Base-by-base conservation (phyloP, 2,888 invertebrate genomes). In the Drosophila prostipennis region DNA sequence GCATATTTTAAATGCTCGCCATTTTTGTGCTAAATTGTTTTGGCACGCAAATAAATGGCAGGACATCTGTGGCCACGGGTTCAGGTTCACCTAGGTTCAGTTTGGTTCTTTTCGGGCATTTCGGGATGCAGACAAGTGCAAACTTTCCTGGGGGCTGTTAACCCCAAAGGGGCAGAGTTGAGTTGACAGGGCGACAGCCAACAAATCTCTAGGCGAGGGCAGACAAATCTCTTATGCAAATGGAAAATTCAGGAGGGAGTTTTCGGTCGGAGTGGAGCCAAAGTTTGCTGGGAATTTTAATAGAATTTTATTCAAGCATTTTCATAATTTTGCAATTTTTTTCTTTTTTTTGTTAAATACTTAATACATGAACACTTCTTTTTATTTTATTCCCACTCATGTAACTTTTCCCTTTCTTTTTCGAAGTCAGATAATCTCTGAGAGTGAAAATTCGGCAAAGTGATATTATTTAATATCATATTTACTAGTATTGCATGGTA, bases 11-110 rank as follows among this genome's bases (percentile, higher is more conserved):
- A 84, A 83, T 87, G 87, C 71, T 72, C 72, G 79, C 82, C 77
- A 83, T 83, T 87, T 86, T 84, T 77, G 82, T 78, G 85, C 81
- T 86, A 84, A 88, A 89, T 89, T 88, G 87, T 89, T 88, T 88
- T 85, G 80, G 74, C 76, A 89, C 84, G 87, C 81, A 89, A 89
- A 89, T 86, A 88, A 88, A 89, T 87, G 78, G 68, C 77, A 74
- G 69, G 77, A 63, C 85, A 82, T 69, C 79, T 82, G 83, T 43
- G 84, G 65, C 75, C 77, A 67, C 42, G 13, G 46, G 55, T 70
- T 61, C 34, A 39, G 16, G 51, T 45, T 53, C 45, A 39, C 51
- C 36, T 52, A 37, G 61, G 16, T 23, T 13, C 36, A 23, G 16
- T 5, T 26, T 36, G 16, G 13, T 32, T 36, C 32, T 42, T 26